A percentile compares a stretch with the other conserved stretches of the same genome.
phyloP scores from a whole-genome alignment of 2,113 vertebrate species.

The Chlorodrepanis virens region DNA sequence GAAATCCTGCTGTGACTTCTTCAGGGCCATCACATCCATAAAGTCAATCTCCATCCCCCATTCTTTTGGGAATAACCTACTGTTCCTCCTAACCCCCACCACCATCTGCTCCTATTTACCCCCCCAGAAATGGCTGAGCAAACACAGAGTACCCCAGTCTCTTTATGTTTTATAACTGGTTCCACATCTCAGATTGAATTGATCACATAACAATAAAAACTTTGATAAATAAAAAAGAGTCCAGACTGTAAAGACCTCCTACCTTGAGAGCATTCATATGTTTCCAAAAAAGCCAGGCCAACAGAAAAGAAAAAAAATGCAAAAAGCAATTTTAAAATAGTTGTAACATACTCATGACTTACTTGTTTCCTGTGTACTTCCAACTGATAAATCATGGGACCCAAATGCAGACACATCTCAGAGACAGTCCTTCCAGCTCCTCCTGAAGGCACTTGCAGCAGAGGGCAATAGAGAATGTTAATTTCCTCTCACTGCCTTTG shows the following conservation, averaged over 20 bases:
- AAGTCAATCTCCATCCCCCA: neutral
- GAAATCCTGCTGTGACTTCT: neutral
- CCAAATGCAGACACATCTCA: neutral
- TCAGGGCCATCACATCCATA: neutral
- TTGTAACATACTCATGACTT: neutral
- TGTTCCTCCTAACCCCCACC: neutral
- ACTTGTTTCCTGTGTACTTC: neutral
- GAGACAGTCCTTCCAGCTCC: neutral
- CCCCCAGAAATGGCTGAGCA: neutral
- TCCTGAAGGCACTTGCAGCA: neutral
- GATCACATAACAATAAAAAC: neutral
- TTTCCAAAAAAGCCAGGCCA: neutral
- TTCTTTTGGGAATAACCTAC: neutral
- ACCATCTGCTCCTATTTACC: neutral
- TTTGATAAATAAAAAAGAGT: neutral
- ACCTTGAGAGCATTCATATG: neutral
- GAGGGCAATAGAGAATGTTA: neutral
- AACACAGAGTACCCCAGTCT: neutral
- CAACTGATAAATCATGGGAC: neutral
- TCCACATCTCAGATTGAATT: neutral
- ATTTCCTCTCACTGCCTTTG: neutral
- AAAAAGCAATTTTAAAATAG: neutral
- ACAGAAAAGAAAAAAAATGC: neutral
- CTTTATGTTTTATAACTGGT: neutral
- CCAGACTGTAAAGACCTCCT: neutral